Evolutionary conservation across 2,888 invertebrate genomes (phyloP), one percentile per base, ranked within the genome.

Genomic region (Parnassius mnemosyne): DNA sequence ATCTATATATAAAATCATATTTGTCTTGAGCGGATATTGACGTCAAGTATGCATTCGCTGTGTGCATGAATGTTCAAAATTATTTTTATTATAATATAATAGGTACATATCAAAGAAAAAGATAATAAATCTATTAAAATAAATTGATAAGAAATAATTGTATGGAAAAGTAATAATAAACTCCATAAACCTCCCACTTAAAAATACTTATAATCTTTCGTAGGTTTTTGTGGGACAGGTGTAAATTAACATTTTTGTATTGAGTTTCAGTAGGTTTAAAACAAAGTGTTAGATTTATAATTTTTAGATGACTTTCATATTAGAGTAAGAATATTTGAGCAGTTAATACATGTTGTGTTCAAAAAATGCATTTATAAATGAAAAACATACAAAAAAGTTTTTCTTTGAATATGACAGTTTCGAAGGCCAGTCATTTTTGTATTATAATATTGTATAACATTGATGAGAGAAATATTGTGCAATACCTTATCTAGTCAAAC

Each of bases 41-140:
- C 11, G 12, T 10, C 16, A 34, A 44, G 44, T 54, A 63, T 63
- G 50, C 54, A 55, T 58, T 55, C n/a, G 51, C 51, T 63, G 25
- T 63, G 25, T 59, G 59, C 63, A 59, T 59, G 57, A 49, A 51
- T 56, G 53, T 57, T 46, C 20, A 20, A 47, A 60, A 54, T 54
- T 10, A 57, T 52, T 16, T 51, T 47, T 25, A 41, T n/a, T 13
- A 34, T 3, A 34, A 13, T 11, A 1, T n/a, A 20, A 52, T 52
- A 12, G 52, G 34, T 52, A n/a, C 13, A 52, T 11, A 34, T 52
- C 11, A 3, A 52, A 12, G n/a, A 47, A 12, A 47, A 3, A 25
- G 25, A 0, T 25, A 25, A 3, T 25, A 25, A 5, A 25, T 3
- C 25, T 25, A 25, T 25, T 25, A 25, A n/a, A n/a, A n/a, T 3